Evolutionary conservation across 1,140 invertebrate species (phyloP), one percentile per base, ranked within the genome.

Genomic region (Halictus rubicundus): DNA sequence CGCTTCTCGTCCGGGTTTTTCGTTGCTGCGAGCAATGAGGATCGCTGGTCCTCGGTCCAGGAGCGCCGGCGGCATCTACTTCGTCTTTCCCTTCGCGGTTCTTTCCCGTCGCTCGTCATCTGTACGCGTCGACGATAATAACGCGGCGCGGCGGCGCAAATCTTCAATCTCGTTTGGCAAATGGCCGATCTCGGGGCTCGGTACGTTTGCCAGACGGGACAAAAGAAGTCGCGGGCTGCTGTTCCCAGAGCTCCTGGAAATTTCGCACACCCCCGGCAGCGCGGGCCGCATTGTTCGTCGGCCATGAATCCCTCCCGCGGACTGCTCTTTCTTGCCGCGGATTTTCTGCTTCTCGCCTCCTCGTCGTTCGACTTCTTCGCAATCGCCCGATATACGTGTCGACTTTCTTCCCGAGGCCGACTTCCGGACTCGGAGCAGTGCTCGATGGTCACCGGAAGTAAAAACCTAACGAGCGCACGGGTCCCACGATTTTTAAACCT

Each of bases 101-200:
- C 63, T 14, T 42, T 21, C n/a, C 42, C 49, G 49, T 39, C 60
- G 16, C 42, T 21, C 72, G 66, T 49, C 83, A 73, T 83, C 77
- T 63, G 68, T 85, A 78, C 83, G 75, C 85, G 78, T 86, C 80
- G 83, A 65, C 83, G 78, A 87, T 87, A 86, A 87, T 87, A 87
- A 87, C 76, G 59, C 80, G 37, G 19, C 63, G 8, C 21, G 63
- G 69, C 80, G 71, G 81, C 70, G 78, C 81, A 78, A 87, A 86
- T 87, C 81, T 84, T 83, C 85, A 79, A 87, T 87, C 81, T 87
- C 85, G 85, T 87, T 80, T 86, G 84, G 85, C 85, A 86, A 86
- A 87, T 87, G 85, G 85, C 85, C 86, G 86, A 87, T 87, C 85
- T 82, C 61, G 70, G 71, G 52, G 23, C 27, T 52, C 78, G 65